Percentiles rank a stretch among this genome's conserved stretches.
Conservation (phyloP, 2,113 vertebrate genomes). For the Empidonax traillii region DNA sequence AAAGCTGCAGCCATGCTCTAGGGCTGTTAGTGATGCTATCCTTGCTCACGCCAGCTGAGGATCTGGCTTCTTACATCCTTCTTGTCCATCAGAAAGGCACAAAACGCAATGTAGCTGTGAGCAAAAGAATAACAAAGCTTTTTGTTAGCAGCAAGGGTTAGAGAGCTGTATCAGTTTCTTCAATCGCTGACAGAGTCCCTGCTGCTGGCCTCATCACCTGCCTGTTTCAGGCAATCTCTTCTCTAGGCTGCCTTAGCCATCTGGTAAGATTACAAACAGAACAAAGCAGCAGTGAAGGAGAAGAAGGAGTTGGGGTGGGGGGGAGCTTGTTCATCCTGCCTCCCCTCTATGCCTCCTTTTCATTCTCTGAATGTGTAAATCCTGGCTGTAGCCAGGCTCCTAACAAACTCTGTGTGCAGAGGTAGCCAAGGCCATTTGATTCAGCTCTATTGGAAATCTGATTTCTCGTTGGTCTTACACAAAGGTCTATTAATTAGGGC, state of each 20-base stretch:
- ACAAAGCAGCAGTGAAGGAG: conserved; percentile 40
- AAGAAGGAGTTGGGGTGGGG: background rate
- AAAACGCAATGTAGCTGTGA: background rate
- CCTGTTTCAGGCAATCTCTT: conserved; percentile 46
- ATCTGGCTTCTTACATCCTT: background rate
- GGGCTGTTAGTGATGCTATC: background rate
- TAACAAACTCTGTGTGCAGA: conserved; percentile 54
- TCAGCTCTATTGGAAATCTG: conserved; percentile 75
- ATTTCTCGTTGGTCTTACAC: conserved; percentile 76
- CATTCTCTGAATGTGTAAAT: conserved; percentile 31
- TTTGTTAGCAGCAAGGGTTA: conserved; percentile 9
- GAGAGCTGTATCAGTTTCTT: conserved; percentile 32
- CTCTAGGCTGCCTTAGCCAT: conserved; percentile 38
- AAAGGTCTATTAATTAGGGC: conserved; percentile 81
- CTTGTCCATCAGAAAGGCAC: background rate
- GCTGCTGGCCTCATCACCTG: conserved; percentile 61
- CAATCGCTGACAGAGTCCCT: background rate
- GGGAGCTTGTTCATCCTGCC: background rate
- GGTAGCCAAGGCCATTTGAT: conserved; percentile 72
- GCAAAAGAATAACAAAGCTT: conserved; percentile 22
- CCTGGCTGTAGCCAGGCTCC: conserved; percentile 11
- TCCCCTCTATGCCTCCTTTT: background rate
- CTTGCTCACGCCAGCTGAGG: background rate
- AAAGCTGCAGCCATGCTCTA: background rate
- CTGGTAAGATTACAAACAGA: conserved; percentile 62